Evolutionary conservation across 2,888 invertebrate species (phyloP).

Genomic region (Megastigmus dorsalis): DNA sequence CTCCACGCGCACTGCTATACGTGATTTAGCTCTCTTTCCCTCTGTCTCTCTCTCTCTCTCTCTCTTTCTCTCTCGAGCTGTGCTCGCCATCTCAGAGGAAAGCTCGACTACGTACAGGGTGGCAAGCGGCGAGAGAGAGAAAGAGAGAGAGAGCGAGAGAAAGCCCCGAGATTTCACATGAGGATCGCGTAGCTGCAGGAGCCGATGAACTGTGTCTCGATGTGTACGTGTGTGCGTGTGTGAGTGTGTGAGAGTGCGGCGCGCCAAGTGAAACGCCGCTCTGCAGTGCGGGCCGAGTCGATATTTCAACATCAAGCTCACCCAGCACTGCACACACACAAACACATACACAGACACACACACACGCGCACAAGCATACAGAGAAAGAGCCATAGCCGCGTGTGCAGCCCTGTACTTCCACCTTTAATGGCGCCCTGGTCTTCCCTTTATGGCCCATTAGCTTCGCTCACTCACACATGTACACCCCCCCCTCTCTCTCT

Average conservation of each 20-base stretch:
- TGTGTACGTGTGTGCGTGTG: too few relatives aligned
- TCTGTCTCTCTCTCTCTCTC: background rate
- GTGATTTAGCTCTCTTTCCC: conserved; percentile 5
- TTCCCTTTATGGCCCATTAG: conserved; percentile 52
- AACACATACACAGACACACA: background rate
- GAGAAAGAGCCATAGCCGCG: background rate
- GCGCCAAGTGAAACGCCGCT: conserved; percentile 9
- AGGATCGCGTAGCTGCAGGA: conserved; percentile 9
- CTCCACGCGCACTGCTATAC: background rate
- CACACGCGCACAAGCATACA: background rate
- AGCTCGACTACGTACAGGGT: background rate
- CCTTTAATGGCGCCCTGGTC: conserved; percentile 45
- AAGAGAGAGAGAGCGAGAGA: background rate
- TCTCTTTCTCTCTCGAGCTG: background rate
- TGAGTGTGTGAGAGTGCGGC: too few relatives aligned
- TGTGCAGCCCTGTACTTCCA: conserved; percentile 13
- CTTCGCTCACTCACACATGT: background rate
- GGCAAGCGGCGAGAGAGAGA: background rate
- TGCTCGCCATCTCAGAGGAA: background rate
- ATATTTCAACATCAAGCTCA: conserved; percentile 36
- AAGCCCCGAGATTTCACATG: background rate
- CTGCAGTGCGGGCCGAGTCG: conserved; percentile 30
- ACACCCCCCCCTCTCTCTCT: background rate
- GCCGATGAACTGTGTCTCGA: too few relatives aligned
- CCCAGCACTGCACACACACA: background rate